Evolutionary conservation across 2,113 vertebrate species (phyloP).

Genomic region (Corynorhinus townsendii): DNA sequence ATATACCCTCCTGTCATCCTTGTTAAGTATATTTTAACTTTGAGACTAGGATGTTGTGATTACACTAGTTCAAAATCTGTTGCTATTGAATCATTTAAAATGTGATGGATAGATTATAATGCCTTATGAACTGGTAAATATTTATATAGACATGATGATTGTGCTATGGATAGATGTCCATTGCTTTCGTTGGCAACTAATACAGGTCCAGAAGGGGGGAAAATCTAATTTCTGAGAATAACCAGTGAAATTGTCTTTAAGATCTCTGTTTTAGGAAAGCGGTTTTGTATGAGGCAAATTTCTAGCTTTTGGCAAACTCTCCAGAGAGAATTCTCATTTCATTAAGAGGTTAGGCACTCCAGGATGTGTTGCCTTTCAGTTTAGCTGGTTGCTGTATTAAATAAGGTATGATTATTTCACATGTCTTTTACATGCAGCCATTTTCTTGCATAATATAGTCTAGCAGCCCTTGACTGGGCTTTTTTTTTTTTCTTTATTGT

Average conservation of each 20-base stretch:
- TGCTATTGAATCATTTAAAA: not conserved
- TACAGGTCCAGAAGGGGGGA: not conserved
- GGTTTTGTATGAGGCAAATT: constrained; percentile 40
- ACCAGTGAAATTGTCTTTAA: constrained; percentile 1
- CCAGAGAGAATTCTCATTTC: constrained; percentile 50
- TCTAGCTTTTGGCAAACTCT: not conserved
- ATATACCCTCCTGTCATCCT: not conserved
- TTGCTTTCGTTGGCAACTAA: not conserved
- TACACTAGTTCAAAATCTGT: not conserved
- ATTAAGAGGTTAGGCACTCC: not conserved
- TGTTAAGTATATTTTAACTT: not conserved
- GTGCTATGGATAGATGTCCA: not conserved
- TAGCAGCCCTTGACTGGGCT: not conserved
- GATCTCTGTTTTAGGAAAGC: constrained; percentile 49
- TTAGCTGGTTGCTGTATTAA: constrained; percentile 53
- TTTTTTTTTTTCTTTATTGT: not conserved
- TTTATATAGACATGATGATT: not conserved
- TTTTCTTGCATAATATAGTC: not conserved
- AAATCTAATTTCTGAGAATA: not conserved
- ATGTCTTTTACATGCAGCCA: not conserved
- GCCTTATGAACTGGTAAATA: not conserved
- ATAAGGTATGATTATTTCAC: constrained; percentile 43
- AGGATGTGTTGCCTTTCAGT: constrained; percentile 3
- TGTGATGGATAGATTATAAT: not conserved
- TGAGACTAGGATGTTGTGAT: not conserved